Conservation (phyloP, 1,140 invertebrate species). For the Aphaenogaster floridana region DNA sequence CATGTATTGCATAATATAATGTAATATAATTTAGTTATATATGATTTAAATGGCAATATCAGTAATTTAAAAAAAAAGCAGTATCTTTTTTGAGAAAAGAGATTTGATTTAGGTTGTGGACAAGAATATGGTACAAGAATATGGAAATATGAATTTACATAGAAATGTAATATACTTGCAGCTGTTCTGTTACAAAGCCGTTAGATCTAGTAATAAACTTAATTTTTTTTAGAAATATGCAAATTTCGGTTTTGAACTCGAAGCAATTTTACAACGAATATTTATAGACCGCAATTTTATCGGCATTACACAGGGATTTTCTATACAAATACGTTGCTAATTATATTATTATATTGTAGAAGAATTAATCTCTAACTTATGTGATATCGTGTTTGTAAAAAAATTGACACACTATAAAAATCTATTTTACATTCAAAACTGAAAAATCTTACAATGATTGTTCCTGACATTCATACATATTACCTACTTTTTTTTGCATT, state of each 20-base stretch:
- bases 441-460: not conserved
- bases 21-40: not conserved
- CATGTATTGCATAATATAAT: not conserved
- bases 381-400: not conserved
- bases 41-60: not conserved
- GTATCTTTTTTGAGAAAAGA: not conserved
- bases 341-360: not conserved
- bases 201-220: not conserved
- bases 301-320: not conserved
- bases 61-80: not conserved
- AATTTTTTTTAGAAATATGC: constrained; percentile 33
- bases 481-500: not conserved
- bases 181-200: not conserved
- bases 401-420: not conserved
- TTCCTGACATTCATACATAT: not conserved
- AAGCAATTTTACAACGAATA: constrained; percentile 1
- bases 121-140: not conserved
- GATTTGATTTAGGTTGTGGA: not conserved
- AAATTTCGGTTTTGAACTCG: not conserved
- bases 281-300: constrained; percentile 16
- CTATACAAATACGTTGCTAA: not conserved
- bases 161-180: constrained; percentile 28
- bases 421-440: not conserved
- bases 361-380: not conserved
- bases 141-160: constrained; percentile 19